Evolutionary conservation across 2,113 vertebrate genomes (phyloP).

Genomic region (Chionis minor): DNA sequence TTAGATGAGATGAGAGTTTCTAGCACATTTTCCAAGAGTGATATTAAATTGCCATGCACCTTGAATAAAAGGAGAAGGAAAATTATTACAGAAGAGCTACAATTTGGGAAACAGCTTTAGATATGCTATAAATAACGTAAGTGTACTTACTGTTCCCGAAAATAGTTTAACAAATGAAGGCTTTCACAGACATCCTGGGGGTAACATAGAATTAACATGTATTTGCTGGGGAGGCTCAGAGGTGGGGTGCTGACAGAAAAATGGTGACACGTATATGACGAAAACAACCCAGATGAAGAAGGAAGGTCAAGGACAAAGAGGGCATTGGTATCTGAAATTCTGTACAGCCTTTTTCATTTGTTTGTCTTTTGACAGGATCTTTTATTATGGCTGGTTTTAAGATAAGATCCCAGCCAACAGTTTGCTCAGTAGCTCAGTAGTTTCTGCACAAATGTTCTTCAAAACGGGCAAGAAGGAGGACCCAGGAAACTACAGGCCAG

Average conservation of each 20-base stretch:
- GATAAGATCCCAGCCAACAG: not conserved
- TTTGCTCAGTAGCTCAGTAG: not conserved
- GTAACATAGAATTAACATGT: not conserved
- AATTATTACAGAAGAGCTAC: not conserved
- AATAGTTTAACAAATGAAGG: not conserved
- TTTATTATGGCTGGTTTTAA: not conserved
- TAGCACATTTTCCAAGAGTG: not conserved
- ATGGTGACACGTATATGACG: not conserved
- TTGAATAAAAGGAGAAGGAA: not conserved
- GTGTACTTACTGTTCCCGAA: not conserved
- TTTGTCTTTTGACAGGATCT: not conserved
- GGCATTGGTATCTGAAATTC: not conserved
- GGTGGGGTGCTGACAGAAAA: not conserved
- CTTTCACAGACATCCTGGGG: not conserved
- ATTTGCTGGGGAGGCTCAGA: not conserved
- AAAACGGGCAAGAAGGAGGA: not conserved
- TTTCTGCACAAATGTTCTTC: not conserved
- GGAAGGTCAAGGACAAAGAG: not conserved
- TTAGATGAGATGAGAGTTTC: not conserved
- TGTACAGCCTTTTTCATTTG: not conserved
- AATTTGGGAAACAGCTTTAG: not conserved
- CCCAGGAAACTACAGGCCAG: not conserved
- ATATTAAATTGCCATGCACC: not conserved
- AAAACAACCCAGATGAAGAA: not conserved
- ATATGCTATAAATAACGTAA: not conserved